phyloP scores from a whole-genome alignment of 2,888 invertebrate species.

The Branchipolynoe longqiensis region DNA sequence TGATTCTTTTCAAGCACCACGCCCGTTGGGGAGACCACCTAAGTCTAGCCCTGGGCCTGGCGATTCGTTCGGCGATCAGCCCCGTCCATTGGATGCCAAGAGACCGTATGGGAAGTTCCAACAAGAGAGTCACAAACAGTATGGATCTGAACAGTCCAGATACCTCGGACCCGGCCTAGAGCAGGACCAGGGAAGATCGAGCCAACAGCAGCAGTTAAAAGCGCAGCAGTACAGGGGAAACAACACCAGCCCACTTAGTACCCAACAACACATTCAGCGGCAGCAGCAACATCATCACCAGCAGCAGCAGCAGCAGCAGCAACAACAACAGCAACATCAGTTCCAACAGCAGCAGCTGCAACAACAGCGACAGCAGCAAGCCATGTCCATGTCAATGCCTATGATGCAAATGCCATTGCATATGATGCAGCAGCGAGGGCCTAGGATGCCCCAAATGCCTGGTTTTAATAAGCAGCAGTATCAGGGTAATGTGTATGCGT shows the following conservation, averaged over 20 bases:
- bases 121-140: neutral
- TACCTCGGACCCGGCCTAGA: neutral
- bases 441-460: neutral
- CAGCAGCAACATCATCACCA: neutral
- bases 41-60: no score
- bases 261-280: neutral
- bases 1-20: no score
- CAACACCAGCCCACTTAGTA: neutral
- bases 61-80: no score
- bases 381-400: neutral
- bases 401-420: neutral
- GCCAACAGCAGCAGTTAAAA: slow-evolving; percentile 5
- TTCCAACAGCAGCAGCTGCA: neutral
- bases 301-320: neutral
- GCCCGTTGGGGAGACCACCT: no score
- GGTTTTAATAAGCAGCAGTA: neutral
- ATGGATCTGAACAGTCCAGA: slow-evolving; percentile 8
- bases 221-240: neutral
- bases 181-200: neutral
- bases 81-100: no score
- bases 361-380: slow-evolving; percentile 14
- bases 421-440: neutral
- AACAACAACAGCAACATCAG: neutral
- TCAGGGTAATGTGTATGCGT: neutral
- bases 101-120: neutral